A percentile compares a stretch with the other conserved stretches of the same genome.
These are phyloP conservation scores for Fissipunctia ypsillon DNA, from an alignment of 2,888 invertebrate genomes.

Conservation along the genomic window DNA sequence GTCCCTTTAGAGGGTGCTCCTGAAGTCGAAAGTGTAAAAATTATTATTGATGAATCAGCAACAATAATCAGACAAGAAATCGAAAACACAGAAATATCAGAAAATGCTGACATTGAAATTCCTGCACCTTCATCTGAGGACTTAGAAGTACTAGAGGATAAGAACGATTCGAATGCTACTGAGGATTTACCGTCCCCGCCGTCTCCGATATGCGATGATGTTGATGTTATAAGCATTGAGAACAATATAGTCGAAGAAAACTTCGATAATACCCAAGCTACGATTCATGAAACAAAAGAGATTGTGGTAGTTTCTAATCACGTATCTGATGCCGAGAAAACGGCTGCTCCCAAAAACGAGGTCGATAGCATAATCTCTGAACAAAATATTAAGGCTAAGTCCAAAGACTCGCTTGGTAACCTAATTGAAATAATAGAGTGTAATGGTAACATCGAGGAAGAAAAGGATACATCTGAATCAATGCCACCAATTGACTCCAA, in stretches of 20 bases:
- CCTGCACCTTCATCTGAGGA: conserved; percentile 49
- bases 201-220: conserved; percentile 70
- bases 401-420: conserved; percentile 70
- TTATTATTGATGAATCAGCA: conserved; percentile 29
- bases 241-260: conserved; percentile 60
- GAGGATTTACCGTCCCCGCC: conserved; percentile 77
- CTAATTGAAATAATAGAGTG: conserved; percentile 70
- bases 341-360: conserved; percentile 59
- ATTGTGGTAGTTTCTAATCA: conserved; percentile 63
- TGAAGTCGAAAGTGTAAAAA: conserved; percentile 40
- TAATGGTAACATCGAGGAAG: conserved; percentile 74
- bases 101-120: conserved; percentile 44
- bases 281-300: conserved; percentile 55
- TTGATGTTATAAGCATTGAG: conserved; percentile 48
- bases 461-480: conserved; percentile 43
- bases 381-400: conserved; percentile 73
- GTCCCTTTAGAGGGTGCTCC: conserved; percentile 34
- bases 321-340: conserved; percentile 59
- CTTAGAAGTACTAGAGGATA: conserved; percentile 46
- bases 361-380: conserved; percentile 67
- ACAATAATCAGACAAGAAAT: conserved; percentile 26
- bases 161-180: conserved; percentile 61
- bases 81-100: conserved; percentile 33
- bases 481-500: conserved; percentile 31
- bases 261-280: conserved; percentile 59